Conservation (phyloP, 1,140 invertebrate genomes). For the Caenorhabditis brenneri region DNA sequence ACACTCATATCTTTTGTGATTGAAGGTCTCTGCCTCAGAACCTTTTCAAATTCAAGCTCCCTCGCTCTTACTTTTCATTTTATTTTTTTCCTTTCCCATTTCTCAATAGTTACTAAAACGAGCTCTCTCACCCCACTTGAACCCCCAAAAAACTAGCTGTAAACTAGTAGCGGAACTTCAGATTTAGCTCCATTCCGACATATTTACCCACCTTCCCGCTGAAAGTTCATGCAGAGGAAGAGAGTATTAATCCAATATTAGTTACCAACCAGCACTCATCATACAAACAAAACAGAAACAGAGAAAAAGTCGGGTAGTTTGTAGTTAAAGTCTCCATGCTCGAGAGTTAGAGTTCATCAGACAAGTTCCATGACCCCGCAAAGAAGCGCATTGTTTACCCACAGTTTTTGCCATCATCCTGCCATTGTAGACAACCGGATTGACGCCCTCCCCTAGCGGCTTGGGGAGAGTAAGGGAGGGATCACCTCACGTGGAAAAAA, state of each 20-base stretch:
- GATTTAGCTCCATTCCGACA: conserved; percentile 6
- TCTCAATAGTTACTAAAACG: conserved; percentile 1
- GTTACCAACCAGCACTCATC: conserved; percentile 29
- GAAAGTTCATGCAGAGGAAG: neutral
- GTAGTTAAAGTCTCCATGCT: neutral
- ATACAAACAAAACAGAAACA: conserved; percentile 31
- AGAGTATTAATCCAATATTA: conserved; percentile 37
- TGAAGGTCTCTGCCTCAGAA: no score
- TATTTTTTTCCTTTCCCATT: neutral
- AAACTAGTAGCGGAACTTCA: neutral
- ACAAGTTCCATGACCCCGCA: conserved; percentile 31
- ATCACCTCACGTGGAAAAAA: conserved; percentile 43
- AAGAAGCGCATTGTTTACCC: conserved; percentile 32
- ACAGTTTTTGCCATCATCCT: conserved; percentile 40
- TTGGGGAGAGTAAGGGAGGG: conserved; percentile 3
- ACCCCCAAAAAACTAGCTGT: neutral
- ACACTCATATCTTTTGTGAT: no score
- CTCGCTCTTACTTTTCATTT: no score
- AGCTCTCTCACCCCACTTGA: neutral
- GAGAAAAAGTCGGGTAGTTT: neutral
- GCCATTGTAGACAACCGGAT: conserved; percentile 41
- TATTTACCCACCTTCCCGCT: neutral
- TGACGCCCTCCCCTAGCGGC: neutral
- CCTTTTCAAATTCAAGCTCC: no score
- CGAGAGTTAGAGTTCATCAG: conserved; percentile 16